Percentiles rank a stretch among this genome's conserved stretches.
Evolutionary conservation across 2,888 invertebrate genomes (phyloP).

Genomic region (Trissonchulus sp.): DNA sequence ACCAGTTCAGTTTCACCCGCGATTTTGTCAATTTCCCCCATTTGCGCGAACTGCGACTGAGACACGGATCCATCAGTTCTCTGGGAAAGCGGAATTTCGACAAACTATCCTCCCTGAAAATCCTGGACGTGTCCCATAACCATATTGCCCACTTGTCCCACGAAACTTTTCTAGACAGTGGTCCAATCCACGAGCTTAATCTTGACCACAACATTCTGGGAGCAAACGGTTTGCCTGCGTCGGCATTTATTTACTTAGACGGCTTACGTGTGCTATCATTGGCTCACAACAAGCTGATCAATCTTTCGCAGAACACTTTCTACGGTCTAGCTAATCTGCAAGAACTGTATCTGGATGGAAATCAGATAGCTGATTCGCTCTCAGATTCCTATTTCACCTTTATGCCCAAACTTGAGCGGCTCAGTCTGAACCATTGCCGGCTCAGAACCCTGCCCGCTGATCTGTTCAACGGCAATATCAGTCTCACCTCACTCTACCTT

Average conservation of each 20-base stretch:
- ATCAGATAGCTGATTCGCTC: neutral
- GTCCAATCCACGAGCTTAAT: neutral
- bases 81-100: constrained; percentile 20
- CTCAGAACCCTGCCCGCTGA: neutral
- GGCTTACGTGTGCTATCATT: neutral
- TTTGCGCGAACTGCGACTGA: neutral
- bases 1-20: constrained; percentile 18
- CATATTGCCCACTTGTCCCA: neutral
- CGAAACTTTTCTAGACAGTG: neutral
- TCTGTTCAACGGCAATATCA: neutral
- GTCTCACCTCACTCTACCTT: neutral
- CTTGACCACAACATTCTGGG: neutral
- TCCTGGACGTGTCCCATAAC: constrained; percentile 15
- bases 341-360: neutral
- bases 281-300: neutral
- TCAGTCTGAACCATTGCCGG: neutral
- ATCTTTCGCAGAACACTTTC: neutral
- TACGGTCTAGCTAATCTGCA: neutral
- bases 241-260: neutral
- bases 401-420: neutral
- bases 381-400: neutral
- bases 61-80: constrained; percentile 9
- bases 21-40: constrained; percentile 16
- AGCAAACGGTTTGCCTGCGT: neutral
- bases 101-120: neutral